Percentiles rank a stretch among this genome's conserved stretches.
These are phyloP conservation scores for Esperia sulphurella DNA, from an alignment of 2,888 invertebrate genomes.

Conservation along the genomic window DNA sequence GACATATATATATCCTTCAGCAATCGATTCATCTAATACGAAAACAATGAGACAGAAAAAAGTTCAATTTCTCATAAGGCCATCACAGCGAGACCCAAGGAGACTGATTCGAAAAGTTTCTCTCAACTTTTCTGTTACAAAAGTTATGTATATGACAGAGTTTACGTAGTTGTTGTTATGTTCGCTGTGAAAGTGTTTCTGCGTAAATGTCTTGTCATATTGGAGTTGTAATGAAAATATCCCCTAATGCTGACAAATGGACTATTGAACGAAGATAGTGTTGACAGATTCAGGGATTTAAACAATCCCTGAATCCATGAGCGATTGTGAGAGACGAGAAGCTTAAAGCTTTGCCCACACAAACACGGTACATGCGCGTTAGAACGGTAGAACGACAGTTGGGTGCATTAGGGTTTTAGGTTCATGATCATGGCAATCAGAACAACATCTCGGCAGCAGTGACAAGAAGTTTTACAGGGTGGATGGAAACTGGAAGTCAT, in stretches of 20 bases:
- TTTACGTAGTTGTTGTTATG: constrained; percentile 1
- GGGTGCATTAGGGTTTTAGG: too few species aligned
- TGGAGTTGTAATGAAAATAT: neutral
- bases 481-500: neutral
- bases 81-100: constrained; percentile 22
- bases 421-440: too few species aligned
- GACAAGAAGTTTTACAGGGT: too few species aligned
- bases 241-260: neutral
- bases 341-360: too few species aligned
- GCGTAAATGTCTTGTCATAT: neutral
- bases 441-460: too few species aligned
- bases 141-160: constrained; percentile 4
- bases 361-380: too few species aligned
- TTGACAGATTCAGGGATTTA: constrained; percentile 35
- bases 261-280: constrained; percentile 13
- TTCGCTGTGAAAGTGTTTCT: neutral
- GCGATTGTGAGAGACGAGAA: constrained; percentile 28
- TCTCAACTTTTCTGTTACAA: constrained; percentile 6
- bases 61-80: constrained; percentile 22
- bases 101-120: constrained; percentile 34
- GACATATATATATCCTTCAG: too few species aligned
- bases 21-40: neutral
- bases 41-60: constrained; percentile 20
- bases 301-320: constrained; percentile 18
- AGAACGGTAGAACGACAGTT: too few species aligned